Evolutionary conservation across 2,888 invertebrate species (phyloP).

Genomic region (Cataglyphis livida): DNA sequence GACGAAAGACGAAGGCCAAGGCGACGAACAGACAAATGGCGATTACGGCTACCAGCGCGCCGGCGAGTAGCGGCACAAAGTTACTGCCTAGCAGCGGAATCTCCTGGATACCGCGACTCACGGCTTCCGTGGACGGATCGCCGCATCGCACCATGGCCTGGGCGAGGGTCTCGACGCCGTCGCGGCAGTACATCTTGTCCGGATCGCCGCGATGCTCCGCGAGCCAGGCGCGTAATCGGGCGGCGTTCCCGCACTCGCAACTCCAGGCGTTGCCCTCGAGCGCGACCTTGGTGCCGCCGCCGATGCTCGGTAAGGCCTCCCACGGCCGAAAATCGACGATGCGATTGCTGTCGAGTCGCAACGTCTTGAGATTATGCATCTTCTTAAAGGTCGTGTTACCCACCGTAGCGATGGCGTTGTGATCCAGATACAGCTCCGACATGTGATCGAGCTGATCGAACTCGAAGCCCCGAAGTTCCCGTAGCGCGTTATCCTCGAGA

Average conservation of each 20-base stretch:
- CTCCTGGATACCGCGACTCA: slow-evolving; percentile 89
- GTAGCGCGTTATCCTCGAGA: slow-evolving; percentile 91
- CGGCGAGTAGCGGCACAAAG: slow-evolving; percentile 91
- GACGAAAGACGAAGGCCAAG: slow-evolving; percentile 91
- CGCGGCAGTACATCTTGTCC: slow-evolving; percentile 90
- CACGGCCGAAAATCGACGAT: slow-evolving; percentile 92
- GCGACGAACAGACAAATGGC: slow-evolving; percentile 90
- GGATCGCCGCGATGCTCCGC: slow-evolving; percentile 89
- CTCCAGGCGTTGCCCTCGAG: slow-evolving; percentile 94
- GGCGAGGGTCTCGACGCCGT: slow-evolving; percentile 87
- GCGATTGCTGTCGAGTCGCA: slow-evolving; percentile 92
- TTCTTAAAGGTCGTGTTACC: slow-evolving; percentile 92
- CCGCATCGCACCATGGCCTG: slow-evolving; percentile 88
- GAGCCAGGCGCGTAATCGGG: slow-evolving; percentile 90
- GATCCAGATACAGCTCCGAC: slow-evolving; percentile 91
- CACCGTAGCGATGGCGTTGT: slow-evolving; percentile 91
- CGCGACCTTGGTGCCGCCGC: slow-evolving; percentile 89
- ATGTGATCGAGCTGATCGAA: slow-evolving; percentile 92
- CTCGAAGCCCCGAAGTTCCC: slow-evolving; percentile 91
- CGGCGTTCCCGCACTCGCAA: slow-evolving; percentile 92
- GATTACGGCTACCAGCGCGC: slow-evolving; percentile 90
- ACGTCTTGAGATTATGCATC: slow-evolving; percentile 90
- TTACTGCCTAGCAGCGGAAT: slow-evolving; percentile 89
- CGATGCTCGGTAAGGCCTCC: slow-evolving; percentile 87
- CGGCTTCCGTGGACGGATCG: slow-evolving; percentile 90